Conservation (phyloP, 2,797 vertebrate species). For the Eulemur mongoz region DNA sequence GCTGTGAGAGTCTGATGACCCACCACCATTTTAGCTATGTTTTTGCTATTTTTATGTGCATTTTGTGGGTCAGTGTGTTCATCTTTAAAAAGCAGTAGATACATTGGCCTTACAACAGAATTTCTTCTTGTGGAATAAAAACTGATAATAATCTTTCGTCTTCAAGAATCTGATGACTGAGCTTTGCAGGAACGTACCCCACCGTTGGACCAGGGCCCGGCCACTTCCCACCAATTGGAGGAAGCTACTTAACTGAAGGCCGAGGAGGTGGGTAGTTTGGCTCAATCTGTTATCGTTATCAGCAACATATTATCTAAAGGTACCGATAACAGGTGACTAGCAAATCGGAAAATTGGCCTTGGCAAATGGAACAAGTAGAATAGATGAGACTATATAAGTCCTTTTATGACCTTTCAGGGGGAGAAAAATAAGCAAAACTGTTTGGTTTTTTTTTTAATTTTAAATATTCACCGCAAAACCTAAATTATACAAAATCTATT, state of each 20-base stretch:
- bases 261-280: not conserved
- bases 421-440: not conserved
- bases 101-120: not conserved
- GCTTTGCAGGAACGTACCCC: slow-evolving; percentile 69
- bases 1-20: slow-evolving; percentile 20
- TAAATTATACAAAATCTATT: slow-evolving; percentile 58
- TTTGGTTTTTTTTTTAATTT: not conserved
- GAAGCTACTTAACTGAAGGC: not conserved
- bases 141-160: slow-evolving; percentile 46
- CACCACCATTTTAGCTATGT: not conserved
- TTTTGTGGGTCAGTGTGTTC: not conserved
- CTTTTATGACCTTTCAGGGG: slow-evolving; percentile 36
- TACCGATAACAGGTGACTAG: slow-evolving; percentile 7
- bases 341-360: slow-evolving; percentile 63
- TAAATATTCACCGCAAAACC: slow-evolving; percentile 62
- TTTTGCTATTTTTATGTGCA: not conserved
- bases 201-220: not conserved
- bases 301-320: not conserved
- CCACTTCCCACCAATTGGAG: not conserved
- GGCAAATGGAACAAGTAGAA: slow-evolving; percentile 18
- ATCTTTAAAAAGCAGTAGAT: slow-evolving; percentile 6
- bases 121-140: slow-evolving; percentile 51
- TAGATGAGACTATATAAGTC: not conserved
- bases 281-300: slow-evolving; percentile 16
- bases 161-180: slow-evolving; percentile 80